phyloP scores from a whole-genome alignment of 2,113 vertebrate species.

The Mungos mungo region DNA sequence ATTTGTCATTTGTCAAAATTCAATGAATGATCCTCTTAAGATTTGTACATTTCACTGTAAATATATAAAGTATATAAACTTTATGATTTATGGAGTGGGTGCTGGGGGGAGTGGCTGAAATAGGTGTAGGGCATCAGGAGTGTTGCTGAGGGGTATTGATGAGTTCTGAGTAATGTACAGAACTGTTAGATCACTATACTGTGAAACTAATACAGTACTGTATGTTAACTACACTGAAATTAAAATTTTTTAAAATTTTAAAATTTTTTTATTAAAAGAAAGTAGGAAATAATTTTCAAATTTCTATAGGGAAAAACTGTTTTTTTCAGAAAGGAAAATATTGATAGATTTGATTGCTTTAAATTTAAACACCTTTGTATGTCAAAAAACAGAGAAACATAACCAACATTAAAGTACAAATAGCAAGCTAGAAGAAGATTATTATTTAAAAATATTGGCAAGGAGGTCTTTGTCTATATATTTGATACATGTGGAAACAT shows the following conservation, averaged over 20 bases:
- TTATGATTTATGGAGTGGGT: neutral
- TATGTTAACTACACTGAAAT: neutral
- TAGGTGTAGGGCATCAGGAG: neutral
- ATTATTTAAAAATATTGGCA: neutral
- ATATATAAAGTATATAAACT: neutral
- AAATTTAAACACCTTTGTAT: constrained; percentile 27
- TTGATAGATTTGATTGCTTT: neutral
- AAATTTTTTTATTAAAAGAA: constrained; percentile 11
- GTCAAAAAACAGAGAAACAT: neutral
- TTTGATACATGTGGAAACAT: neutral
- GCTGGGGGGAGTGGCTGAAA: neutral
- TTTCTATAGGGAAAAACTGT: neutral
- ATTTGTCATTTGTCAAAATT: neutral
- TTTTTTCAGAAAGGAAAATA: constrained; percentile 45
- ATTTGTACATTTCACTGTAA: neutral
- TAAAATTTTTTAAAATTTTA: neutral
- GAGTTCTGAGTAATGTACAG: neutral
- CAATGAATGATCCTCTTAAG: neutral
- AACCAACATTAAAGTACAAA: constrained; percentile 6
- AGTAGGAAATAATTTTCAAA: constrained; percentile 36
- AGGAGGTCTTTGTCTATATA: neutral
- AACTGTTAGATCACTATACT: neutral
- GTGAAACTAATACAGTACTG: neutral
- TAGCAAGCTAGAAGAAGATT: neutral
- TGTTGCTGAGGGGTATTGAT: neutral